Conservation (phyloP, 2,113 vertebrate species). For the Clarias magur region DNA sequence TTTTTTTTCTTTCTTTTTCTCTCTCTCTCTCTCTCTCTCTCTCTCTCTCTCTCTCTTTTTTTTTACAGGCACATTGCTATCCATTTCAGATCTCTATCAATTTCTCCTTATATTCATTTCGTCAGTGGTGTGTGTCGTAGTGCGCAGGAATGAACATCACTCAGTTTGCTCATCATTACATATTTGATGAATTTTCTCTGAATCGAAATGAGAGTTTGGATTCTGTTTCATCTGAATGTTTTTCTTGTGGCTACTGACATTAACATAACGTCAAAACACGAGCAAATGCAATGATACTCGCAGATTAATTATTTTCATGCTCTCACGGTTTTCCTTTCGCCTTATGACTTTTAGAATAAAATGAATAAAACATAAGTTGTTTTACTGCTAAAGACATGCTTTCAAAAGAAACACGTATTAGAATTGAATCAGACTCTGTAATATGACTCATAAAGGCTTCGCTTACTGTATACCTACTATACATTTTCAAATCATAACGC, state of each 20-base stretch:
- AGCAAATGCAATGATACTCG: slow-evolving; percentile 29
- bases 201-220: slow-evolving; percentile 9
- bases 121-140: neutral
- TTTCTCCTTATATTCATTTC: slow-evolving; percentile 1
- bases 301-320: slow-evolving; percentile 14
- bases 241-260: slow-evolving; percentile 1
- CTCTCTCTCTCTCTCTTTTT: neutral
- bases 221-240: slow-evolving; percentile 18
- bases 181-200: slow-evolving; percentile 15
- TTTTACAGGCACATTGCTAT: neutral
- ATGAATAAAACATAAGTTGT: neutral
- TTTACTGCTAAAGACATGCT: slow-evolving; percentile 14
- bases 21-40: slow-evolving; percentile 2
- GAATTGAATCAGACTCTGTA: neutral
- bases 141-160: neutral
- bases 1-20: neutral
- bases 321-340: neutral
- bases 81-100: slow-evolving; percentile 2
- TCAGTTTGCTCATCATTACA: slow-evolving; percentile 18
- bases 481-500: neutral
- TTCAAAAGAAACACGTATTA: neutral
- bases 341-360: neutral
- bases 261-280: neutral
- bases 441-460: neutral
- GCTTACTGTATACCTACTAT: neutral